A percentile compares a stretch with the other conserved stretches of the same genome.
These are phyloP conservation scores for Cheilosia grossa DNA, from an alignment of 2,888 invertebrate genomes.

Conservation along the genomic window DNA sequence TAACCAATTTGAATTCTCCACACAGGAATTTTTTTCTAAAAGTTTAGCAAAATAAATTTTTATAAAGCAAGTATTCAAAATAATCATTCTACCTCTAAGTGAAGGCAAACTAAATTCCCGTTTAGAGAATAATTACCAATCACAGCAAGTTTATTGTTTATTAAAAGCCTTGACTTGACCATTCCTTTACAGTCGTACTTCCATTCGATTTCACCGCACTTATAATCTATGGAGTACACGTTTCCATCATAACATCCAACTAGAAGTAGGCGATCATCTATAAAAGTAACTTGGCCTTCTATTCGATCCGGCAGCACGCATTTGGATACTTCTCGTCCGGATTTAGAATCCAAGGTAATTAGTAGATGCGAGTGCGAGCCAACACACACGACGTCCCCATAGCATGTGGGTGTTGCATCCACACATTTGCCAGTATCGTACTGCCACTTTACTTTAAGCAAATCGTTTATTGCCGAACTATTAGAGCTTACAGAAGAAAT, in stretches of 20 bases:
- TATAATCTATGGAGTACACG: slow-evolving; percentile 87
- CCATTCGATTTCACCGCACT: slow-evolving; percentile 86
- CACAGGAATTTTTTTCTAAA: slow-evolving; percentile 75
- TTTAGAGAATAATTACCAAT: slow-evolving; percentile 84
- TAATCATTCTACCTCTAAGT: slow-evolving; percentile 76
- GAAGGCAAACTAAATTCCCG: slow-evolving; percentile 79
- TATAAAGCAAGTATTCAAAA: background rate
- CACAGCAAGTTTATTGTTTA: slow-evolving; percentile 87
- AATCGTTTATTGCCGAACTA: background rate
- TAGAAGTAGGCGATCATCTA: slow-evolving; percentile 83
- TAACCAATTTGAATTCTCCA: slow-evolving; percentile 79
- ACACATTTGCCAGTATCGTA: slow-evolving; percentile 87
- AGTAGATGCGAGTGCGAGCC: slow-evolving; percentile 91
- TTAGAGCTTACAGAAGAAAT: background rate
- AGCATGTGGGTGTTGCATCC: slow-evolving; percentile 89
- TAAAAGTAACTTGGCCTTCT: slow-evolving; percentile 87
- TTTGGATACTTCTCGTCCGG: slow-evolving; percentile 84
- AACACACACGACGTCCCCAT: slow-evolving; percentile 84
- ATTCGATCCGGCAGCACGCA: slow-evolving; percentile 87
- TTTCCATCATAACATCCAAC: slow-evolving; percentile 91
- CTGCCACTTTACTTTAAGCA: slow-evolving; percentile 38
- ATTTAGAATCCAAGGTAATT: slow-evolving; percentile 85
- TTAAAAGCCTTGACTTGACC: slow-evolving; percentile 84
- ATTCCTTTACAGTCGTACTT: slow-evolving; percentile 83
- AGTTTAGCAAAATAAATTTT: slow-evolving; percentile 4